phyloP scores from a whole-genome alignment of 2,113 vertebrate genomes.

The Hyaena hyaena region DNA sequence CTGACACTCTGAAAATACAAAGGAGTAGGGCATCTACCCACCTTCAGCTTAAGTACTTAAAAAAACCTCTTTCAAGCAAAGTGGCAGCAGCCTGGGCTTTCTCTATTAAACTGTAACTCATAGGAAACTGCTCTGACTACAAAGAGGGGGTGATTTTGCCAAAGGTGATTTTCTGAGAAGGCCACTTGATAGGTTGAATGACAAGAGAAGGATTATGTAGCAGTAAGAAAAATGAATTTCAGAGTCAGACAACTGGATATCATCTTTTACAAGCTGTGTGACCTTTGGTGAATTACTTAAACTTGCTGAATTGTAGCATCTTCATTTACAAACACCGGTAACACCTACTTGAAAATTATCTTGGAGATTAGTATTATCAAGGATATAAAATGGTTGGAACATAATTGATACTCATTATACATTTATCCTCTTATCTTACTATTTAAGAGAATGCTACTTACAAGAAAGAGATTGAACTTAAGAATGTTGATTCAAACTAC shows the following conservation, averaged over 20 bases:
- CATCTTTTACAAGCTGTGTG: neutral
- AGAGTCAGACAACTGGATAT: neutral
- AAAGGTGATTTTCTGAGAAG: constrained; percentile 29
- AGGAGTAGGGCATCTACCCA: neutral
- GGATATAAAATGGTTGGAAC: neutral
- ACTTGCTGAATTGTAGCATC: neutral
- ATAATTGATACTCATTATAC: neutral
- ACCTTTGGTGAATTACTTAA: neutral
- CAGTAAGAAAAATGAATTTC: constrained; percentile 13
- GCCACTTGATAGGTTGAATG: neutral
- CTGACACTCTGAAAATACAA: neutral
- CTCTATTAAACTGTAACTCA: neutral
- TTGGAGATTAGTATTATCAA: neutral
- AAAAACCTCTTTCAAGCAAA: neutral
- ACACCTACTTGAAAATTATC: neutral
- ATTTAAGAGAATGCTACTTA: neutral
- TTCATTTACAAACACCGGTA: neutral
- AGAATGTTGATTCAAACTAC: neutral
- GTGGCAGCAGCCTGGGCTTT: neutral
- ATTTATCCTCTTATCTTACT: neutral
- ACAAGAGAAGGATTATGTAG: neutral
- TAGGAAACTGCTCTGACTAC: neutral
- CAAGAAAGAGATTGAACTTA: neutral
- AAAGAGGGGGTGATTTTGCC: neutral
- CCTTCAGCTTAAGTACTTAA: neutral